These are phyloP conservation scores for Horisme vitalbata DNA, from an alignment of 2,888 invertebrate genomes.

Conservation along the genomic window DNA sequence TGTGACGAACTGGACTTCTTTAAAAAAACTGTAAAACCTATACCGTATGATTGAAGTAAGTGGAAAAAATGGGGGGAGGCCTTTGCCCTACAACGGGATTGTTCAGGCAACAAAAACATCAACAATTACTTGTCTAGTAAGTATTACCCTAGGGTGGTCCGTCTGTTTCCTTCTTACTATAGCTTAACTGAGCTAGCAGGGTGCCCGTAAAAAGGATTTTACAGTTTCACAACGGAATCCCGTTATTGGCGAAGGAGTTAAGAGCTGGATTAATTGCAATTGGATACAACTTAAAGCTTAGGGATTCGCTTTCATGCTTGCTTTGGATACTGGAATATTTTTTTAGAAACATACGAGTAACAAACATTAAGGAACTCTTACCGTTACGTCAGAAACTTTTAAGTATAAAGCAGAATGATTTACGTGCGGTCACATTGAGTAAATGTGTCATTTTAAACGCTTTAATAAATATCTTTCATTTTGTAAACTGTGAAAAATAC, in stretches of 20 bases:
- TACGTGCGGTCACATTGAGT: too few species aligned
- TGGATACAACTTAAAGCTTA: slow-evolving; percentile 36
- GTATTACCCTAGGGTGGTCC: background rate
- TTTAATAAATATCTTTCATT: too few species aligned
- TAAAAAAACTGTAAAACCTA: too few species aligned
- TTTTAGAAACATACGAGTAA: background rate
- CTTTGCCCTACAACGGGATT: too few species aligned
- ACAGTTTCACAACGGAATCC: slow-evolving; percentile 46
- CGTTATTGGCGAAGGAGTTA: slow-evolving; percentile 61
- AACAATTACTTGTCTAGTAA: background rate
- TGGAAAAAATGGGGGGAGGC: too few species aligned
- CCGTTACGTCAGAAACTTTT: too few species aligned
- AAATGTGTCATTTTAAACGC: too few species aligned
- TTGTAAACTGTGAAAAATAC: too few species aligned
- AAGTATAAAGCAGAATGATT: too few species aligned
- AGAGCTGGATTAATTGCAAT: slow-evolving; percentile 53
- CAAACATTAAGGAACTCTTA: too few species aligned
- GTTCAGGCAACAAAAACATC: background rate
- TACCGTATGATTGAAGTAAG: too few species aligned
- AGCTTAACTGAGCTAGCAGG: slow-evolving; percentile 35
- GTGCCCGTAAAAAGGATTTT: slow-evolving; percentile 50
- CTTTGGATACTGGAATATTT: background rate
- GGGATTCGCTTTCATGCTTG: slow-evolving; percentile 20
- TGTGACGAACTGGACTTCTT: too few species aligned
- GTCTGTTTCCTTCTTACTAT: background rate